phyloP scores from a whole-genome alignment of 2,888 invertebrate genomes.

The Subacronicta megacephala region DNA sequence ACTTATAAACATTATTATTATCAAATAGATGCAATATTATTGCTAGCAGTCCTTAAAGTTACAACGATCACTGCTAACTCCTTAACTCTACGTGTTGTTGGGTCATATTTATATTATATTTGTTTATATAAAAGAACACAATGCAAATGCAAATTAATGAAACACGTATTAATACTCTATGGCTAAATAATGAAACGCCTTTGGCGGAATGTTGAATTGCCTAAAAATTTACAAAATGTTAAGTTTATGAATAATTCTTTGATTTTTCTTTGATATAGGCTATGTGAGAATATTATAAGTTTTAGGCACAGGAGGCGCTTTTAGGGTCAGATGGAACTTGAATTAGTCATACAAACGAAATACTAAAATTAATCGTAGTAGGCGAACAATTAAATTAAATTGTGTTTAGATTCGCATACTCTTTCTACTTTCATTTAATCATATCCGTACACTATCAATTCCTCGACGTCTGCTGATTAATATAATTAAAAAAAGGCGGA shows the following conservation, averaged over 20 bases:
- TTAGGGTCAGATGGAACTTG: too few relatives aligned
- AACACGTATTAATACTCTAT: conserved; percentile 19
- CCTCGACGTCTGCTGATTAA: too few relatives aligned
- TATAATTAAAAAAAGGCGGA: too few relatives aligned
- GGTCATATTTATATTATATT: conserved; percentile 9
- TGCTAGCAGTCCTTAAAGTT: conserved; percentile 34
- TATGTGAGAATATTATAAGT: too few relatives aligned
- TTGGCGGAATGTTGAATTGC: background rate
- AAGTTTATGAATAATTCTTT: background rate
- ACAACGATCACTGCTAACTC: conserved; percentile 17
- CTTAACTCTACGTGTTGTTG: conserved; percentile 4
- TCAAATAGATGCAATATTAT: conserved; percentile 41
- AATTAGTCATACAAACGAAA: too few relatives aligned
- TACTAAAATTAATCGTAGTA: too few relatives aligned
- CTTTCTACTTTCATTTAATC: too few relatives aligned
- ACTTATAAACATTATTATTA: conserved; percentile 29
- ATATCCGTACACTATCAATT: too few relatives aligned
- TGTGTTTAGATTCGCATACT: too few relatives aligned
- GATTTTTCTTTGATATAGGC: background rate
- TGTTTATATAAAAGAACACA: conserved; percentile 9
- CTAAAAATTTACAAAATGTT: too few relatives aligned
- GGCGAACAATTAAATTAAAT: too few relatives aligned
- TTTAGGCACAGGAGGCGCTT: too few relatives aligned
- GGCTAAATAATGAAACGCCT: conserved; percentile 2
- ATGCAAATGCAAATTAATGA: conserved; percentile 8